These are phyloP conservation scores for Lepus oiostolus DNA, from an alignment of 2,797 vertebrate genomes.

Conservation along the genomic window DNA sequence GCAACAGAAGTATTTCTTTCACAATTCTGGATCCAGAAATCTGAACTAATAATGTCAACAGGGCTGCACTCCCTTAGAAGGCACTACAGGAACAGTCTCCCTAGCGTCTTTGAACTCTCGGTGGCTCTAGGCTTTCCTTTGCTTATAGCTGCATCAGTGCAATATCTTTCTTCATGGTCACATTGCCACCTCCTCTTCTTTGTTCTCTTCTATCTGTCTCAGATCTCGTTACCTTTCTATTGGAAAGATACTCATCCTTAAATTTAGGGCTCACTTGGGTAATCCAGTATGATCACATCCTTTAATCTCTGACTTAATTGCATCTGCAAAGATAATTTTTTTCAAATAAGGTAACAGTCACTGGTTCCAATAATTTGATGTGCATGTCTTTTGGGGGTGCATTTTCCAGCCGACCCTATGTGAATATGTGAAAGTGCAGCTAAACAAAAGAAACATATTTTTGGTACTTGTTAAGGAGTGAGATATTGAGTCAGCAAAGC, in stretches of 20 bases:
- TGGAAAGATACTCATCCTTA: neutral
- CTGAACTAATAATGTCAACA: neutral
- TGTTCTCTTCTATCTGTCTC: neutral
- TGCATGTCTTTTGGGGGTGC: neutral
- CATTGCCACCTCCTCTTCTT: neutral
- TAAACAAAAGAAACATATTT: neutral
- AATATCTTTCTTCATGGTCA: neutral
- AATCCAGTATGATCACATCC: neutral
- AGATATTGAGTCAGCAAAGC: neutral
- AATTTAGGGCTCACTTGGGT: neutral
- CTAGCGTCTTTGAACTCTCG: neutral
- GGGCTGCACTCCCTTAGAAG: neutral
- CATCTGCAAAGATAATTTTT: neutral
- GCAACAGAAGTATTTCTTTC: constrained; percentile 4
- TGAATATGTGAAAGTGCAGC: neutral
- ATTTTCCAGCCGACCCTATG: neutral
- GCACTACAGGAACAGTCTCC: neutral
- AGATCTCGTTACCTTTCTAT: neutral
- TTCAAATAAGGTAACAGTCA: neutral
- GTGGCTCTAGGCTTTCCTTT: neutral
- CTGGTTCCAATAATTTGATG: neutral
- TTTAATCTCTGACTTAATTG: neutral
- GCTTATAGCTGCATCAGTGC: neutral
- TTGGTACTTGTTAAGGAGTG: neutral
- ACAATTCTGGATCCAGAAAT: neutral